Percentiles rank a stretch among this genome's conserved stretches.
phyloP scores from a whole-genome alignment of 2,888 invertebrate genomes.

The Rhagonycha lutea region DNA sequence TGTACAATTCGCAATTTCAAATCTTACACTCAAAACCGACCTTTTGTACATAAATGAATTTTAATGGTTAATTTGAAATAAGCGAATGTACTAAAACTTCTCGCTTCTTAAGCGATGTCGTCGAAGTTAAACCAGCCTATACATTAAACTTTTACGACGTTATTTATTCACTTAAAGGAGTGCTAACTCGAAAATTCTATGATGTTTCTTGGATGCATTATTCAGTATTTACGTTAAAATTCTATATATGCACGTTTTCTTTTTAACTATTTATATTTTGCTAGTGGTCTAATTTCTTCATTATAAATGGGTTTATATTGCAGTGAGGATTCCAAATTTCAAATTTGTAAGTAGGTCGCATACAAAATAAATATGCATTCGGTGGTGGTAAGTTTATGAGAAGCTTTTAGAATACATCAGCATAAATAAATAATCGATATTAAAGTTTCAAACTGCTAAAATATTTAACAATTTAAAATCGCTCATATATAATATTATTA shows the following conservation, averaged over 20 bases:
- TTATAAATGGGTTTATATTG: not conserved
- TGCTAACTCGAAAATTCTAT: not conserved
- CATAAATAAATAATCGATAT: not conserved
- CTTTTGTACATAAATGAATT: too few relatives aligned
- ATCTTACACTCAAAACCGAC: too few relatives aligned
- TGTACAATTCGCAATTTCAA: too few relatives aligned
- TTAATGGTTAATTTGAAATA: too few relatives aligned
- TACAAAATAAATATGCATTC: conserved; percentile 7
- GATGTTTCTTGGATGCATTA: not conserved
- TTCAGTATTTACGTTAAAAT: not conserved
- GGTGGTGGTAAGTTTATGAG: not conserved
- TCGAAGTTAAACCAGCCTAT: not conserved
- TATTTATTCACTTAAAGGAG: not conserved
- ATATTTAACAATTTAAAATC: not conserved
- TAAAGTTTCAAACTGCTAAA: not conserved
- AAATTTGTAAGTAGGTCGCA: conserved; percentile 25
- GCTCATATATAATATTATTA: not conserved
- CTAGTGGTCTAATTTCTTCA: not conserved
- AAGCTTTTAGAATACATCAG: not conserved
- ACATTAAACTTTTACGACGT: not conserved
- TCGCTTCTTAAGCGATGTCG: not conserved
- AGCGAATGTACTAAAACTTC: too few relatives aligned
- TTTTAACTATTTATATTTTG: not conserved
- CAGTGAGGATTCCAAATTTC: conserved; percentile 15
- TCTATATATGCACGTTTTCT: not conserved